Base-by-base conservation (phyloP, 2,888 invertebrate species). In the Urechis unicinctus region DNA sequence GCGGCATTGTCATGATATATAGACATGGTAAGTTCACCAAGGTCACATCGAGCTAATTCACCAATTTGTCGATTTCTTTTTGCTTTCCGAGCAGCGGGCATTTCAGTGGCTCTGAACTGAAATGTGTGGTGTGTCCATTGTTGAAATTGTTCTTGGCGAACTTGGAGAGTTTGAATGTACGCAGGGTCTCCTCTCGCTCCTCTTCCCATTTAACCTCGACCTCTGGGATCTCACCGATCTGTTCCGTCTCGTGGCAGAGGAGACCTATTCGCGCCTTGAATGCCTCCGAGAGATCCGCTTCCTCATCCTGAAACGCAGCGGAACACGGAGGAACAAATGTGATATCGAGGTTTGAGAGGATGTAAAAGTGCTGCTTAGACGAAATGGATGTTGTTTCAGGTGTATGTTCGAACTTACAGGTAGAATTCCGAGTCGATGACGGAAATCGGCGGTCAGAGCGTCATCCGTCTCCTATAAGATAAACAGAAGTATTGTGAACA, bases 201-300 rank as follows among this genome's bases (percentile, higher is more conserved):
- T 57, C 53, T 28, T 55, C 55, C 6, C 45, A 44, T n/a, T 53
- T 54, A 30, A 59, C 45, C 28, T 47, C 51, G 2, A 64, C 45
- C 48, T 64, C 64, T 6, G 36, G 43, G 26, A 55, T 51, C 43
- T 53, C 58, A 4, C 30, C 30, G 5, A 28, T 31, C n/a, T 47
- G 48, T 21, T 57, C 58, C 2, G 52, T 53, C 17, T 48, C 53
- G 0, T 42, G 28, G 6, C 53, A 57, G n/a, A 50, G 29, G 13
- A 65, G 28, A 9, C 64, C 65, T 2, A 65, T 53, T 6, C 58
- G 22, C 31, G 60, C 60, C 57, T 65, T 63, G 56, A 65, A 65
- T 4, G 59, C 60, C 13, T 60, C 62, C 2, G 62, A 55, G 51
- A 65, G 52, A 13, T 50, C 64, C 28, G 60, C 63, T 6, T 62